Evolutionary conservation across 2,888 invertebrate species (phyloP).

Genomic region (Autographa pulchrina): DNA sequence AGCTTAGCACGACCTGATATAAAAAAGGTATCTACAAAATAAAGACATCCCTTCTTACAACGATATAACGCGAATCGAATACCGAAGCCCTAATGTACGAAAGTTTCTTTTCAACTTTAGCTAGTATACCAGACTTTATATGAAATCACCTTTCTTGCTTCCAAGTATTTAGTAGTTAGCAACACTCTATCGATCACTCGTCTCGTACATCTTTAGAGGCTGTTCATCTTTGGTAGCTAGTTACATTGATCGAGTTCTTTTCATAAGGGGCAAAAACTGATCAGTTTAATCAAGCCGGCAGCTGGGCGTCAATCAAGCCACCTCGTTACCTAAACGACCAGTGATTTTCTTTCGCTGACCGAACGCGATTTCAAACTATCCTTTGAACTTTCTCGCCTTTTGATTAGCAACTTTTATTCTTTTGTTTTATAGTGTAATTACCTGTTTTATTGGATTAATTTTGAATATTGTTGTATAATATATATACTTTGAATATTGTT

Average conservation of each 20-base stretch:
- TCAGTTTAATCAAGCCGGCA: slow-evolving; percentile 84
- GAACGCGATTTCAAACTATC: slow-evolving; percentile 78
- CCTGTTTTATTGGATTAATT: slow-evolving; percentile 14
- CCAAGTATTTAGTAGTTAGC: slow-evolving; percentile 41
- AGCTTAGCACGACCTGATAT: too few species aligned
- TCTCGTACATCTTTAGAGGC: slow-evolving; percentile 43
- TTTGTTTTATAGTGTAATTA: slow-evolving; percentile 16
- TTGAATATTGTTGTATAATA: not conserved
- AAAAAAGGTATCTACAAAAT: too few species aligned
- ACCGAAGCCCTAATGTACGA: not conserved
- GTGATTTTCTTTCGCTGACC: slow-evolving; percentile 86
- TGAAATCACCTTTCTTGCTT: slow-evolving; percentile 47
- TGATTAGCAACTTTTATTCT: slow-evolving; percentile 38
- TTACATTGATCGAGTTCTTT: slow-evolving; percentile 80
- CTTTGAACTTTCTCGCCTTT: slow-evolving; percentile 55
- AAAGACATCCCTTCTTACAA: not conserved
- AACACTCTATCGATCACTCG: slow-evolving; percentile 50
- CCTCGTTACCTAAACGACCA: slow-evolving; percentile 85
- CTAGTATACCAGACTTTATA: not conserved
- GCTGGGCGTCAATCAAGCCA: slow-evolving; percentile 81
- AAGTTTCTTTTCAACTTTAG: not conserved
- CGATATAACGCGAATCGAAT: not conserved
- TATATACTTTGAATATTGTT: too few species aligned
- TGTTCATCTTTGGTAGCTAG: slow-evolving; percentile 69
- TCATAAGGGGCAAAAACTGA: slow-evolving; percentile 84